These are phyloP conservation scores for Trematocara stigmaticum DNA, from an alignment of 2,113 vertebrate species.

Conservation along the genomic window DNA sequence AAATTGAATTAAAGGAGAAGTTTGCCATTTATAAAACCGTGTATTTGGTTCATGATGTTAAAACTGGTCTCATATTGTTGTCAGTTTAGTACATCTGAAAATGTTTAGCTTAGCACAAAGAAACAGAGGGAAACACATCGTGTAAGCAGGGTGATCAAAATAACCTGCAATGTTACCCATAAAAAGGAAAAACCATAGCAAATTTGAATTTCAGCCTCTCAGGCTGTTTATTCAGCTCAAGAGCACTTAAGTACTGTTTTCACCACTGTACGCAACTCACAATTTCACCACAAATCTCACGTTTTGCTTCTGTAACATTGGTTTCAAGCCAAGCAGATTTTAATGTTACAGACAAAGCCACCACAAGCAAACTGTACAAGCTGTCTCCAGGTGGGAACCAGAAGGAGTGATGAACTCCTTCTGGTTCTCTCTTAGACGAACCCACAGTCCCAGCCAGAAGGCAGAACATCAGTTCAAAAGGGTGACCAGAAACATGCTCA, in stretches of 20 bases:
- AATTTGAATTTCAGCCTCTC: background rate
- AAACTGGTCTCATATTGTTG: background rate
- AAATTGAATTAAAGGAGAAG: background rate
- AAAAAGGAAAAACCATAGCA: background rate
- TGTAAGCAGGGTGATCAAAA: background rate
- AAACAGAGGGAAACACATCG: background rate
- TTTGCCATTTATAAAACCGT: background rate
- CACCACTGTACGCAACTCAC: background rate
- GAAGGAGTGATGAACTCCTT: background rate
- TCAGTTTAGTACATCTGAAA: background rate
- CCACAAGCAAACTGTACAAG: background rate
- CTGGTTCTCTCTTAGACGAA: background rate
- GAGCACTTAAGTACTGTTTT: background rate
- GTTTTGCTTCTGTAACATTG: background rate
- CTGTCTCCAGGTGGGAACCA: background rate
- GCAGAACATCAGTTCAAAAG: background rate
- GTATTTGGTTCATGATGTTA: background rate
- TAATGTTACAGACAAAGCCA: background rate
- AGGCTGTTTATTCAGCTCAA: background rate
- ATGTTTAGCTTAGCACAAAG: background rate
- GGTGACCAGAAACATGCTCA: background rate
- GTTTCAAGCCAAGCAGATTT: background rate
- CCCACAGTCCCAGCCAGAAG: background rate
- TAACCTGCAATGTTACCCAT: background rate
- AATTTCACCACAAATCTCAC: background rate